These are phyloP conservation scores for Zaprionus obscuricornis DNA, from an alignment of 2,888 invertebrate genomes.

Conservation along the genomic window DNA sequence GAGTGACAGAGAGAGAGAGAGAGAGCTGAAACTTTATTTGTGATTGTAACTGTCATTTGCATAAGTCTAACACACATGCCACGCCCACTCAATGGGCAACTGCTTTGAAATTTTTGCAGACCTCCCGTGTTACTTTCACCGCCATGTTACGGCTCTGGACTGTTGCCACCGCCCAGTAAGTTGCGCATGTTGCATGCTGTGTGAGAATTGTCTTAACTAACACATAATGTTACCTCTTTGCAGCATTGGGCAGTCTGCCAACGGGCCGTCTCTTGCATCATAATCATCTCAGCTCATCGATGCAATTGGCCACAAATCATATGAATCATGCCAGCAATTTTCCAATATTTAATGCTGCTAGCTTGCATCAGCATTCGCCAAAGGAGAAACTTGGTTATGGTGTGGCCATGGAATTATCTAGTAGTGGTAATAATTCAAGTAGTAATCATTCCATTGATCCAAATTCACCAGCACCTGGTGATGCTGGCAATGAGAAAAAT, in stretches of 20 bases:
- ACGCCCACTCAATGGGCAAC: slow-evolving; percentile 22
- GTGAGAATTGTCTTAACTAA: slow-evolving; percentile 20
- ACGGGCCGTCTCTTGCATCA: slow-evolving; percentile 82
- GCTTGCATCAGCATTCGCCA: slow-evolving; percentile 71
- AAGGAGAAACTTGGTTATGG: slow-evolving; percentile 68
- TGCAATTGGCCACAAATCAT: slow-evolving; percentile 81
- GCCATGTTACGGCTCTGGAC: slow-evolving; percentile 87
- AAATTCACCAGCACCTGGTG: slow-evolving; percentile 80
- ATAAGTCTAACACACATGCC: slow-evolving; percentile 43
- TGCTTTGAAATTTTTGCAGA: slow-evolving; percentile 85
- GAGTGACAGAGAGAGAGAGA: slow-evolving; percentile 8
- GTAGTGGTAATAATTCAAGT: slow-evolving; percentile 81
- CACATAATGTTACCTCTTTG: not conserved
- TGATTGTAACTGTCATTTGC: slow-evolving; percentile 71
- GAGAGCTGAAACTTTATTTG: too few relatives aligned
- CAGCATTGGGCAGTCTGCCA: slow-evolving; percentile 80
- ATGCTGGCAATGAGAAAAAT: slow-evolving; percentile 76
- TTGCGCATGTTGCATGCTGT: slow-evolving; percentile 28
- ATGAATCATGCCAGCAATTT: slow-evolving; percentile 77
- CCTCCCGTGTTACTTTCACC: slow-evolving; percentile 92
- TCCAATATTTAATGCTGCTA: slow-evolving; percentile 77
- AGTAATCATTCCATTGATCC: slow-evolving; percentile 82
- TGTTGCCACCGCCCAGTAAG: slow-evolving; percentile 85
- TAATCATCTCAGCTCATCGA: slow-evolving; percentile 81
- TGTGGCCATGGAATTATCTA: slow-evolving; percentile 74